Evolutionary conservation across 2,113 vertebrate species (phyloP).

Genomic region (Hystrix cristata): DNA sequence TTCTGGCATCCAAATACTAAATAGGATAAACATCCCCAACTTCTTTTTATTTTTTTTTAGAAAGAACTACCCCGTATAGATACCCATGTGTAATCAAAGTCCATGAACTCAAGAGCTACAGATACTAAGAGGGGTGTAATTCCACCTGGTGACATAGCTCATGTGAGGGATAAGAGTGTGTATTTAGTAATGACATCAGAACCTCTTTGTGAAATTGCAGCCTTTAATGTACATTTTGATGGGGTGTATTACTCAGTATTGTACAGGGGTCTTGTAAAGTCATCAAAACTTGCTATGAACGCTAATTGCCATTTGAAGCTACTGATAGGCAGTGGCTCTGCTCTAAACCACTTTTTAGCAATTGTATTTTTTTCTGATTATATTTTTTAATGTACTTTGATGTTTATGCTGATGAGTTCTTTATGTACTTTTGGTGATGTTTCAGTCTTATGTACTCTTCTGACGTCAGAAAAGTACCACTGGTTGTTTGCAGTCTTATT

Average conservation of each 20-base stretch:
- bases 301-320: slow-evolving; percentile 89
- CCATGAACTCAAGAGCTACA: slow-evolving; percentile 80
- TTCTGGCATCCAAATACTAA: slow-evolving; percentile 71
- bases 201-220: slow-evolving; percentile 87
- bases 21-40: slow-evolving; percentile 63
- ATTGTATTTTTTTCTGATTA: slow-evolving; percentile 89
- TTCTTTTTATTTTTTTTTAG: not conserved
- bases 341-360: slow-evolving; percentile 91
- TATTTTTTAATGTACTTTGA: slow-evolving; percentile 91
- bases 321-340: slow-evolving; percentile 88
- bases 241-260: slow-evolving; percentile 89
- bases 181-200: slow-evolving; percentile 85
- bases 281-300: slow-evolving; percentile 86
- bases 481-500: slow-evolving; percentile 91
- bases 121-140: slow-evolving; percentile 82
- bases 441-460: slow-evolving; percentile 89
- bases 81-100: slow-evolving; percentile 84
- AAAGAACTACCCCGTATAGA: slow-evolving; percentile 47
- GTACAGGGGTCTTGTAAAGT: slow-evolving; percentile 89
- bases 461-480: slow-evolving; percentile 90
- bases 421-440: slow-evolving; percentile 91
- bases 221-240: slow-evolving; percentile 89
- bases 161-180: slow-evolving; percentile 71
- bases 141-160: slow-evolving; percentile 83
- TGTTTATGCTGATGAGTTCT: slow-evolving; percentile 90